Percentiles rank a stretch among this genome's conserved stretches.
phyloP scores from a whole-genome alignment of 2,888 invertebrate genomes.

The Ectobius pallidus region DNA sequence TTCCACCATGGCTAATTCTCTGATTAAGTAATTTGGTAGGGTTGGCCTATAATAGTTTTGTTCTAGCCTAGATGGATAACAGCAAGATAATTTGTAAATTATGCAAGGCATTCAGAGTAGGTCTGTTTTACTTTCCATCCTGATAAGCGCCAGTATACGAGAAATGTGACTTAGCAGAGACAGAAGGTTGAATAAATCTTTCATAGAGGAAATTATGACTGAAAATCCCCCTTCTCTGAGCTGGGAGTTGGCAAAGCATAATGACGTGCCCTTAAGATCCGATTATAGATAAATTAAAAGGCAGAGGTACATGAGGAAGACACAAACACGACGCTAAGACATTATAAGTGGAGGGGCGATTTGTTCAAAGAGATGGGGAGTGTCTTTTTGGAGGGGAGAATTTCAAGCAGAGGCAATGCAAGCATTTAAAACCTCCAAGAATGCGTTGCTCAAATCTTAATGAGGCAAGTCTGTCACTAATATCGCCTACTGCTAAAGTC shows the following conservation, averaged over 20 bases:
- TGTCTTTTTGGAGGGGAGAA: background rate
- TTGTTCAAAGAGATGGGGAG: constrained; percentile 1
- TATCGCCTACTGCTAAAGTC: too few relatives aligned
- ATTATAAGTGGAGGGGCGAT: background rate
- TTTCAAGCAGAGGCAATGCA: background rate
- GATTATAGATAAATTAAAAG: constrained; percentile 25
- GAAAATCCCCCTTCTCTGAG: background rate
- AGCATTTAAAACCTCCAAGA: background rate
- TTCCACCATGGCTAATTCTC: too few relatives aligned
- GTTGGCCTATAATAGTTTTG: too few relatives aligned
- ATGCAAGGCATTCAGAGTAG: too few relatives aligned
- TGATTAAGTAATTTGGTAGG: too few relatives aligned
- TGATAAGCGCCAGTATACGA: background rate
- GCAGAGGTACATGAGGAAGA: constrained; percentile 11
- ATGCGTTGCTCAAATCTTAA: background rate
- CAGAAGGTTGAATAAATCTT: constrained; percentile 15
- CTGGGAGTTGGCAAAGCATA: background rate
- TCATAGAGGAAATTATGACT: constrained; percentile 10
- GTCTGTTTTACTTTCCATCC: too few relatives aligned
- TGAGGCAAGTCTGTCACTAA: too few relatives aligned
- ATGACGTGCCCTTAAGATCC: constrained; percentile 24
- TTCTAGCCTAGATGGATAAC: too few relatives aligned
- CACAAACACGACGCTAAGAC: constrained; percentile 1
- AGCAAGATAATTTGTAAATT: too few relatives aligned
- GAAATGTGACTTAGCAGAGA: background rate